These are phyloP conservation scores for Stegodyphus dumicola DNA, from an alignment of 1,140 invertebrate genomes.

Conservation along the genomic window DNA sequence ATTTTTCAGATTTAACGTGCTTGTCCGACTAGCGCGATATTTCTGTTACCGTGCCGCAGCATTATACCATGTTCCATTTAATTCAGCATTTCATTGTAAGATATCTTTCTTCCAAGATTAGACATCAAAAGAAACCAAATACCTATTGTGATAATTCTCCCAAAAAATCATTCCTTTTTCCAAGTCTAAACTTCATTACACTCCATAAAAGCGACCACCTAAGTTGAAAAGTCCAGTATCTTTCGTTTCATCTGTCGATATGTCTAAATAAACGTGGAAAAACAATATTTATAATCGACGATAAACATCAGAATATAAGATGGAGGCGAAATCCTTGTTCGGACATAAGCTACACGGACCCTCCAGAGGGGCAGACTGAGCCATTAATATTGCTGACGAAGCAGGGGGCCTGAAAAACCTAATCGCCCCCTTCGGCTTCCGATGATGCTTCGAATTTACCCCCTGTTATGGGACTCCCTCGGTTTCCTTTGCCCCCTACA, in stretches of 20 bases:
- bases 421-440: slow-evolving; percentile 42
- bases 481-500: slow-evolving; percentile 29
- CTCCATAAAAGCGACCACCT: slow-evolving; percentile 45
- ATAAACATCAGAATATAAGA: slow-evolving; percentile 41
- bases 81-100: no score
- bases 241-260: slow-evolving; percentile 36
- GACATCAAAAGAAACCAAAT: no score
- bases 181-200: slow-evolving; percentile 25
- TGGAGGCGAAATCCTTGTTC: background rate
- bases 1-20: no score
- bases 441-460: slow-evolving; percentile 57
- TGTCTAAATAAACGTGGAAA: slow-evolving; percentile 49
- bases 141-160: no score
- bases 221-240: slow-evolving; percentile 28
- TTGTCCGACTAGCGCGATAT: no score
- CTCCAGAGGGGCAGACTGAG: slow-evolving; percentile 13
- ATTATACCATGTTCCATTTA: no score
- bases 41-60: no score
- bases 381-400: slow-evolving; percentile 51
- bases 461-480: slow-evolving; percentile 17
- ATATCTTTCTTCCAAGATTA: no score
- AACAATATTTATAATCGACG: slow-evolving; percentile 57
- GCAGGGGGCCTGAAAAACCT: slow-evolving; percentile 21
- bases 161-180: no score
- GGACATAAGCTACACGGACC: background rate